phyloP scores from a whole-genome alignment of 35 echinoderm and acorn worm genomes.

The Apostichopus parvimensis region DNA sequence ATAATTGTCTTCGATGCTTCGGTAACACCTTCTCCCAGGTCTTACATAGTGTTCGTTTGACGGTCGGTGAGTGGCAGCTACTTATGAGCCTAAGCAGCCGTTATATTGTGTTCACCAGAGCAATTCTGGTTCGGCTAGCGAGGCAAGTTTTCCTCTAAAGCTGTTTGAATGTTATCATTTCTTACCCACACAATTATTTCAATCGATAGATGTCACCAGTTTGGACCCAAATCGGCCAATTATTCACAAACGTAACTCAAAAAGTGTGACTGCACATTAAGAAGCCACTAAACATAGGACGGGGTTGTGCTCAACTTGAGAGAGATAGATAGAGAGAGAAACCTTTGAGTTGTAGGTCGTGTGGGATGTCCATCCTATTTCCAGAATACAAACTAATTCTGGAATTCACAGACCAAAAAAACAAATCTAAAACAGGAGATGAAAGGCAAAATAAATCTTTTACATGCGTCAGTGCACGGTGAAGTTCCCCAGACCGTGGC shows the following conservation, averaged over 20 bases:
- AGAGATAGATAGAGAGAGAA: too few relatives aligned
- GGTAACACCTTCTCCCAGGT: background rate
- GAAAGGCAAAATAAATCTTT: background rate
- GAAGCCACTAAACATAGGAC: slow-evolving; percentile 9
- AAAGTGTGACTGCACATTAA: slow-evolving; percentile 47
- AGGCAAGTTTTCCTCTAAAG: slow-evolving; percentile 16
- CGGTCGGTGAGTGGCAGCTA: slow-evolving; percentile 10
- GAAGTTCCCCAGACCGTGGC: slow-evolving; percentile 10
- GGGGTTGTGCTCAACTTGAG: background rate
- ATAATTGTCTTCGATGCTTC: slow-evolving; percentile 25
- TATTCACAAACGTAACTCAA: slow-evolving; percentile 38
- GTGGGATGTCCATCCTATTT: background rate
- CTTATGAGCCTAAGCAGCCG: slow-evolving; percentile 46
- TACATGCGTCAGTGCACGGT: background rate
- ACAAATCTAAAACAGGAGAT: background rate
- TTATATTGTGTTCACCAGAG: slow-evolving; percentile 17
- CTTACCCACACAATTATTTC: slow-evolving; percentile 34
- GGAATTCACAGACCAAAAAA: background rate
- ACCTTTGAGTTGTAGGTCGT: slow-evolving; percentile 14
- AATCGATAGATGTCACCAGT: slow-evolving; percentile 47
- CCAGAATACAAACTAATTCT: too few relatives aligned
- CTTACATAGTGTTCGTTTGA: background rate
- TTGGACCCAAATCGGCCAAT: slow-evolving; percentile 31
- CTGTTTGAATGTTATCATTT: slow-evolving; percentile 37
- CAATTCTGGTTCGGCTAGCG: background rate